A percentile compares a stretch with the other conserved stretches of the same genome.
phyloP scores from a whole-genome alignment of 1,140 invertebrate genomes.

The Meteorus sp. region DNA sequence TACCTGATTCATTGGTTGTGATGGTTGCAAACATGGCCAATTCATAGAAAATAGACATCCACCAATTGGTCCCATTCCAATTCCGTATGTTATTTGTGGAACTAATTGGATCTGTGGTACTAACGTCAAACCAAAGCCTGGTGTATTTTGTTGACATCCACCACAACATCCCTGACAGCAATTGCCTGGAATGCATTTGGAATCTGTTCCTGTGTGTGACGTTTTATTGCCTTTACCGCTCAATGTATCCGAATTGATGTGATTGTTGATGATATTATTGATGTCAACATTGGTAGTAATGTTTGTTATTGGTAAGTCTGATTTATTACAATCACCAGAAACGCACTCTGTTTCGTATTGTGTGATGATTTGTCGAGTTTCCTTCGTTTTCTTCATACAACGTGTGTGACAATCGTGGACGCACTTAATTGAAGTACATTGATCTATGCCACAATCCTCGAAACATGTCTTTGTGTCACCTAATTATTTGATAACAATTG shows the following conservation, averaged over 20 bases:
- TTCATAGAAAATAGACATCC: constrained; percentile 24
- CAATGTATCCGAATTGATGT: not conserved
- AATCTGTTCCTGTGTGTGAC: constrained; percentile 5
- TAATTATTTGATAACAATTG: constrained; percentile 16
- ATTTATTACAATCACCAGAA: constrained; percentile 28
- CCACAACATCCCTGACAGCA: constrained; percentile 2
- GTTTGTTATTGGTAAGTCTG: constrained; percentile 27
- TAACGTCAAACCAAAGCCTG: constrained; percentile 15
- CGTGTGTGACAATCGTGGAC: constrained; percentile 36
- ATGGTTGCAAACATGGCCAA: constrained; percentile 38
- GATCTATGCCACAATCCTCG: constrained; percentile 37
- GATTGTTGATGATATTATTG: constrained; percentile 41
- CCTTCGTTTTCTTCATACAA: constrained; percentile 37
- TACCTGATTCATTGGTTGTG: constrained; percentile 14
- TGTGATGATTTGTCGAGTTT: constrained; percentile 36
- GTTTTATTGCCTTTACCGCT: not conserved
- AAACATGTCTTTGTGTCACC: constrained; percentile 32
- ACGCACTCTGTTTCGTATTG: constrained; percentile 37
- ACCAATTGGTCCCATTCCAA: constrained; percentile 32
- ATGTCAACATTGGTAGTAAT: constrained; percentile 47
- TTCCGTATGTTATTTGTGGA: constrained; percentile 43
- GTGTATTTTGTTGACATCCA: too few species aligned
- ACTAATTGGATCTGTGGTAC: constrained; percentile 32
- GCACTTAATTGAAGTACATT: constrained; percentile 37
- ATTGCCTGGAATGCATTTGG: not conserved